Percentiles rank a stretch among this genome's conserved stretches.
Conservation (phyloP, 2,113 vertebrate genomes). For the Calyptomena viridis region DNA sequence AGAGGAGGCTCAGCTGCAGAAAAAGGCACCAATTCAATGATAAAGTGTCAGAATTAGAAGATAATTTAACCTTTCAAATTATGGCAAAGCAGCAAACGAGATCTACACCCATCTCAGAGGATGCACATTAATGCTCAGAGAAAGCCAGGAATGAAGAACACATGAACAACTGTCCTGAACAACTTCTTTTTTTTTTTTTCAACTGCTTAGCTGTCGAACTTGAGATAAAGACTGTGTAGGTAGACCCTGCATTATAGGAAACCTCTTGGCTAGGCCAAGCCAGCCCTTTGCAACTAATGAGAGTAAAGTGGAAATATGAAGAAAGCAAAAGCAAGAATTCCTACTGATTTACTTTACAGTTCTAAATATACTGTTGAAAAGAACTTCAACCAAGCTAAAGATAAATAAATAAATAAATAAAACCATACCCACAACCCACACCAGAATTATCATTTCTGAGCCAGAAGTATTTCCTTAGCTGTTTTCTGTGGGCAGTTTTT, state of each 20-base stretch:
- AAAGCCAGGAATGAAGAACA: not conserved
- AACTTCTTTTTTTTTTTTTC: accelerated
- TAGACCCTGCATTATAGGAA: not conserved
- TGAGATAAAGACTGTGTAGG: not conserved
- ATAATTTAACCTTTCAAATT: not conserved
- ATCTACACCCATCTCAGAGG: not conserved
- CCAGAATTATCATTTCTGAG: not conserved
- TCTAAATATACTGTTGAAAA: not conserved
- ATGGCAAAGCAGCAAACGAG: not conserved
- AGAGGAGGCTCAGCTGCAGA: not conserved
- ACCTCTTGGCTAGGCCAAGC: not conserved
- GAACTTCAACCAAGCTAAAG: not conserved
- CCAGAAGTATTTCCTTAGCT: not conserved
- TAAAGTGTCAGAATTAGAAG: not conserved
- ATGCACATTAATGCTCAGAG: not conserved
- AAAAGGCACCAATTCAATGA: not conserved
- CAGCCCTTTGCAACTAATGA: not conserved
- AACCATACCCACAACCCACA: not conserved
- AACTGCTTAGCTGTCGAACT: not conserved
- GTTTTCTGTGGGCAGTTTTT: not conserved
- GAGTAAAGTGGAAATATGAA: not conserved
- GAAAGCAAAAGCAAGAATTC: not conserved
- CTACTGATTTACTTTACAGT: not conserved
- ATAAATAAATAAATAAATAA: not conserved
- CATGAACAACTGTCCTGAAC: not conserved